These are phyloP conservation scores for Oophaga sylvatica DNA, from an alignment of 2,797 vertebrate genomes.

Conservation along the genomic window DNA sequence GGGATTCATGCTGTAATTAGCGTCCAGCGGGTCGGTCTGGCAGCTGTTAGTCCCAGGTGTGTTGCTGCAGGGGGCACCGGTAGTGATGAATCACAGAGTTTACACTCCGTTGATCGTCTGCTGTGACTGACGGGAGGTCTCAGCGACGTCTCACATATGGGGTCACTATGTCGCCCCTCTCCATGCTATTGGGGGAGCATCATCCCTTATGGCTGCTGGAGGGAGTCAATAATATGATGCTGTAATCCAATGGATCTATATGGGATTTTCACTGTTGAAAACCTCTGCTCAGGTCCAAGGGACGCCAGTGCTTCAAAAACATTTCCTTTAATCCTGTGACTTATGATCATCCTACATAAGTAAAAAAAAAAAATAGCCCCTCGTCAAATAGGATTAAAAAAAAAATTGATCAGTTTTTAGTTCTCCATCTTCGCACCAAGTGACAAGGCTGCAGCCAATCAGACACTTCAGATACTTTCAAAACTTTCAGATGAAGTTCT, in stretches of 20 bases:
- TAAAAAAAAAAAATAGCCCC: no score
- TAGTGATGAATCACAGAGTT: not conserved
- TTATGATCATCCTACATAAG: no score
- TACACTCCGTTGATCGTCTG: not conserved
- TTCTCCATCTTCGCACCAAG: not conserved
- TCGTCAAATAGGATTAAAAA: no score
- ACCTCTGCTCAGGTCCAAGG: not conserved
- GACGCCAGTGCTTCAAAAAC: no score
- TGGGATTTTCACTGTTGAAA: no score
- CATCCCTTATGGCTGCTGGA: not conserved
- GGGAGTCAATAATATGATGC: not conserved
- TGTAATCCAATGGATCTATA: not conserved
- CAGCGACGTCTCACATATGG: not conserved
- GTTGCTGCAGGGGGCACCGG: not conserved
- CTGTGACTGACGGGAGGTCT: not conserved
- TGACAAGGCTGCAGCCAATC: not conserved
- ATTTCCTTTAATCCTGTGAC: no score
- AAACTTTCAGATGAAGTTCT: not conserved
- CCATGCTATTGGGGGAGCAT: not conserved
- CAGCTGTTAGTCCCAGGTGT: constrained; percentile 10
- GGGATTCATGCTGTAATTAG: not conserved
- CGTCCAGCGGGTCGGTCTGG: not conserved
- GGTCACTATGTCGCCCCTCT: not conserved
- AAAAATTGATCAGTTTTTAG: no score
- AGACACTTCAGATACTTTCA: not conserved